phyloP scores from a whole-genome alignment of 2,797 vertebrate genomes.

The Peromyscus aztecus region DNA sequence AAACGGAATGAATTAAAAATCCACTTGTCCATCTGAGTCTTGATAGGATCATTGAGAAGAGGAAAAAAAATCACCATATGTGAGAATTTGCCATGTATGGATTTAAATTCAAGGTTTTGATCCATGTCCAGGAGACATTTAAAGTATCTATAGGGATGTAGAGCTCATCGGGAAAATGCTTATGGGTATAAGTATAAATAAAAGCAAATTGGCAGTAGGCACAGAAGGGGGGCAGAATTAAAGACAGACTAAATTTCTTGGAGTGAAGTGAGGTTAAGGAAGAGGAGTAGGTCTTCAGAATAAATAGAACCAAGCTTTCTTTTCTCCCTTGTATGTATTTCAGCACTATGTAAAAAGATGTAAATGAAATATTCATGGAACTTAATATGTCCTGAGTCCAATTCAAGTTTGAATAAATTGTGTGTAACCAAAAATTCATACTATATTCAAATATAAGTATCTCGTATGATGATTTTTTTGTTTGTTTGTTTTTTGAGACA shows the following conservation, averaged over 20 bases:
- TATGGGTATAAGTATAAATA: conserved; percentile 4
- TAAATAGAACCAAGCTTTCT: not conserved
- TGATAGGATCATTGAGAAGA: not conserved
- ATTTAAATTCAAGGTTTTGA: conserved; percentile 47
- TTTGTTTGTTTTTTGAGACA: too few relatives aligned
- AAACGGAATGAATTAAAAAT: conserved; percentile 31
- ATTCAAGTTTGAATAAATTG: conserved; percentile 34
- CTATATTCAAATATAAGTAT: not conserved
- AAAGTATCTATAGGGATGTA: not conserved
- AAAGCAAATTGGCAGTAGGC: conserved; percentile 37
- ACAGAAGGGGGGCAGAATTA: conserved; percentile 1
- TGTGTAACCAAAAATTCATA: conserved; percentile 51
- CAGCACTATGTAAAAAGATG: not conserved
- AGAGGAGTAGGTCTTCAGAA: not conserved
- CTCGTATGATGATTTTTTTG: not conserved
- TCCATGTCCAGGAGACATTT: conserved; percentile 6
- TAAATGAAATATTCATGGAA: conserved; percentile 17
- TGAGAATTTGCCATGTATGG: not conserved
- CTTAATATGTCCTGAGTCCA: conserved; percentile 32
- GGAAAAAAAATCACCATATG: not conserved
- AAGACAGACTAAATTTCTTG: not conserved
- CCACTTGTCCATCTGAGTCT: conserved; percentile 1
- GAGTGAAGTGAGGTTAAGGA: conserved; percentile 3
- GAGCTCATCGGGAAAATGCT: not conserved
- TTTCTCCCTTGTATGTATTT: not conserved